Evolutionary conservation across 2,888 invertebrate genomes (phyloP), one percentile per base, ranked within the genome.

Genomic region (Steromphala cineraria): DNA sequence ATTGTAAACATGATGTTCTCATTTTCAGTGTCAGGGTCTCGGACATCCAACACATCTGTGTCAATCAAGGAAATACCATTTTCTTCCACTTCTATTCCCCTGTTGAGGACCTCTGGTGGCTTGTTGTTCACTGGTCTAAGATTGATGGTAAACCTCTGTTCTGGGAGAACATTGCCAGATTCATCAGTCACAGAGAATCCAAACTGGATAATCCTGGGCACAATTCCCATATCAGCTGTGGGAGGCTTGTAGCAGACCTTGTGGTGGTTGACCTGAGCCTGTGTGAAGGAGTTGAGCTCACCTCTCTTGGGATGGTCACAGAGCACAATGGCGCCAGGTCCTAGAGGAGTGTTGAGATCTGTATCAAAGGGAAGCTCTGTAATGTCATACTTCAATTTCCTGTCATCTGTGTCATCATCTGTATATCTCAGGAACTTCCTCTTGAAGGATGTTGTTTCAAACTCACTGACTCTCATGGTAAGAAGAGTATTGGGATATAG

Each of bases 231-330:
- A 80, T 93, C 93, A 40, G 87, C 85, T 19, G 82, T 83, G 4
- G 93, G 92, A 0, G 93, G 92, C 46, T 88, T 84, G 82, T 91
- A 93, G 81, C 93, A 92, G 17, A 93, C 88, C 85, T 93, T 93
- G 67, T 90, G 89, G 80, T 93, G 92, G 82, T 92, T 92, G n/a
- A 93, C 87, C 85, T 93, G 90, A 10, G 92, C 88, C 81, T 93
- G 93, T 0, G 90, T 90, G 81, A 93, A 93, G 40, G 84, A 86
- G 13, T 79, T 81, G 17, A 92, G 84, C 77, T 84, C 83, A 15
- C 76, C 75, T 36, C 71, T 71, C n/a, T 86, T 84, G 17, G 90
- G 89, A 53, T 90, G 85, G 46, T 92, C 91, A 81, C 92, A 91
- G 17, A 88, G 82, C 19, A 92, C 91, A 40, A 93, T 85, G 24